Percentiles rank a stretch among this genome's conserved stretches.
phyloP scores from a whole-genome alignment of 2,888 invertebrate genomes.

The Catocala fraxini region DNA sequence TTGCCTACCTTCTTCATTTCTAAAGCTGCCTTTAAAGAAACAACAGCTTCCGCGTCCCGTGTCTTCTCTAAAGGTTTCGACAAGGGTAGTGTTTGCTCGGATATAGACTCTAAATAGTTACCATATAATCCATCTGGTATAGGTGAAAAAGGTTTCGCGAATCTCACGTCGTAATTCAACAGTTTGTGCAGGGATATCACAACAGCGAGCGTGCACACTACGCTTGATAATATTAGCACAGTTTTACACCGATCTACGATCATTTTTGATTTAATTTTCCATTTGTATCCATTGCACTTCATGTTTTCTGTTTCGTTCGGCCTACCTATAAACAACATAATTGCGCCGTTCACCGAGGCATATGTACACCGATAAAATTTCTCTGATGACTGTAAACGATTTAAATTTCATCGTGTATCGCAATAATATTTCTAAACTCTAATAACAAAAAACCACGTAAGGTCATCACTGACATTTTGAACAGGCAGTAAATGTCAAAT shows the following conservation, averaged over 20 bases:
- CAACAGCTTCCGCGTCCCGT: conserved; percentile 91
- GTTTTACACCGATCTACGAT: conserved; percentile 79
- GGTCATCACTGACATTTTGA: conserved; percentile 58
- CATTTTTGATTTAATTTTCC: conserved; percentile 73
- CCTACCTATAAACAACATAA: conserved; percentile 81
- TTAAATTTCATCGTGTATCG: conserved; percentile 76
- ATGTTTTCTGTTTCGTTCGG: conserved; percentile 67
- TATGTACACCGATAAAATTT: conserved; percentile 64
- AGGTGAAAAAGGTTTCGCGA: conserved; percentile 77
- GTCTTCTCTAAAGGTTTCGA: conserved; percentile 62
- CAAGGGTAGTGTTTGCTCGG: conserved; percentile 58
- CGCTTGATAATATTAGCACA: conserved; percentile 77
- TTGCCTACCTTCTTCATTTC: conserved; percentile 95
- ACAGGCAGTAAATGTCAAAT: background rate
- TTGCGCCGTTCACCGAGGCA: conserved; percentile 55
- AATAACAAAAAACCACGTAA: conserved; percentile 82
- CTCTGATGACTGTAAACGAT: conserved; percentile 61
- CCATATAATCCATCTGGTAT: conserved; percentile 79
- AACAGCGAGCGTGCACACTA: conserved; percentile 78
- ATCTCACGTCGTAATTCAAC: conserved; percentile 73
- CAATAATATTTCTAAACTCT: conserved; percentile 69
- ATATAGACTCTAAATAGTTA: conserved; percentile 73
- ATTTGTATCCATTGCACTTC: conserved; percentile 65
- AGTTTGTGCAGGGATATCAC: conserved; percentile 77
- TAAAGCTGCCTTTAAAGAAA: conserved; percentile 93